phyloP scores from a whole-genome alignment of 2,797 vertebrate genomes.

The Gastrophryne carolinensis region DNA sequence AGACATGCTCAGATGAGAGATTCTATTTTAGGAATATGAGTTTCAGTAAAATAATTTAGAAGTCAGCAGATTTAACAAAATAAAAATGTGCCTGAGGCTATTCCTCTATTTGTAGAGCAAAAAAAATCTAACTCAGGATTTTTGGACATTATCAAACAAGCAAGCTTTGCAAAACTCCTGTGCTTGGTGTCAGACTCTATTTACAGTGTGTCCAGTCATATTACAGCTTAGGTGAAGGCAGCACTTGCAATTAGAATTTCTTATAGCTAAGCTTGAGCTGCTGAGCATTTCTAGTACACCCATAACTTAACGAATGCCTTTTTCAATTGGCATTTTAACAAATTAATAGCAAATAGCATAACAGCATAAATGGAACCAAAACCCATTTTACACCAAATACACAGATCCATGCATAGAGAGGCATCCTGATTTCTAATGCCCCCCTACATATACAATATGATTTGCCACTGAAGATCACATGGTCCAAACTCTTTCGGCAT shows the following conservation, averaged over 20 bases:
- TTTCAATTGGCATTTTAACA: too few relatives aligned
- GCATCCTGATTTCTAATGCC: too few relatives aligned
- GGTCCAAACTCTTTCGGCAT: too few relatives aligned
- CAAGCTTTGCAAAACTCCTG: conserved; percentile 43
- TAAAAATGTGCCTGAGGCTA: conserved; percentile 48
- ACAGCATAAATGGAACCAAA: too few relatives aligned
- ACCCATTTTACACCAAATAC: too few relatives aligned
- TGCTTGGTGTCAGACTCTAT: conserved; percentile 42
- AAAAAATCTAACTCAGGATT: conserved; percentile 40
- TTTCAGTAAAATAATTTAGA: conserved; percentile 22
- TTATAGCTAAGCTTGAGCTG: neutral
- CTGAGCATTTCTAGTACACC: neutral
- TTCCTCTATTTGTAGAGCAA: conserved; percentile 47
- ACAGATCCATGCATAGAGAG: too few relatives aligned
- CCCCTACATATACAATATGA: too few relatives aligned
- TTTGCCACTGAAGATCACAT: too few relatives aligned
- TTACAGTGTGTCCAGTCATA: conserved; percentile 33
- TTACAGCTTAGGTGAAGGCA: conserved; percentile 19
- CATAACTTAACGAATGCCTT: too few relatives aligned
- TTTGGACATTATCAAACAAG: conserved; percentile 51
- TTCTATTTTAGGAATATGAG: conserved; percentile 41
- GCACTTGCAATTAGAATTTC: conserved; percentile 33
- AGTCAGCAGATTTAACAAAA: conserved; percentile 48
- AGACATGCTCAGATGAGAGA: conserved; percentile 8
- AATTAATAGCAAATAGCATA: too few relatives aligned